phyloP scores from a whole-genome alignment of 2,113 vertebrate species.

The Suncus etruscus region DNA sequence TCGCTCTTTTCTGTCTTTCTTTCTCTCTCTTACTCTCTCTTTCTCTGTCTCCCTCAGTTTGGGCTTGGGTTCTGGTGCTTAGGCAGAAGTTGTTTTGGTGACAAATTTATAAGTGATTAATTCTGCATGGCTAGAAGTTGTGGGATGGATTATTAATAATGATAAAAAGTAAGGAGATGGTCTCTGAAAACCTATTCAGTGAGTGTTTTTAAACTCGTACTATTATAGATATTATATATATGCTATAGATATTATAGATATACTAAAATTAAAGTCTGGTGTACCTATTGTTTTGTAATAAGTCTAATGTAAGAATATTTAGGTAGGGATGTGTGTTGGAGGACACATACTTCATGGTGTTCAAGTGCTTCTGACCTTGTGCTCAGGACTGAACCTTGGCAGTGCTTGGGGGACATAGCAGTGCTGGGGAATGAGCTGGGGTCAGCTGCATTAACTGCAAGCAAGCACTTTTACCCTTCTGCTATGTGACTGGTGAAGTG shows the following conservation, averaged over 20 bases:
- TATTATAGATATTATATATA: neutral
- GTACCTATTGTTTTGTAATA: neutral
- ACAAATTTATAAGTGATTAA: neutral
- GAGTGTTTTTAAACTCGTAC: neutral
- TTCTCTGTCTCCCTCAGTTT: neutral
- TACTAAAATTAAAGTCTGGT: neutral
- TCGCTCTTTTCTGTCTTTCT: too few relatives aligned
- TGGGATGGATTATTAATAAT: constrained; percentile 31
- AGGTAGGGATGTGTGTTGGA: too few relatives aligned
- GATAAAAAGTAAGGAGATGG: constrained; percentile 9
- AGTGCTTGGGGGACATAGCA: too few relatives aligned
- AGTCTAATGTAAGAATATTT: too few relatives aligned
- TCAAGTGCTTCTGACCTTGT: too few relatives aligned
- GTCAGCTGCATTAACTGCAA: too few relatives aligned
- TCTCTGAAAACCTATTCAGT: constrained; percentile 48
- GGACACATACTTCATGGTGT: too few relatives aligned
- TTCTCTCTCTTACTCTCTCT: too few relatives aligned
- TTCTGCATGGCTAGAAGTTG: neutral
- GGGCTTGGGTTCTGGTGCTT: neutral
- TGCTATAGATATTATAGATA: too few relatives aligned
- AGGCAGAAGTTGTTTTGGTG: neutral
- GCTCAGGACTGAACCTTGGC: too few relatives aligned
- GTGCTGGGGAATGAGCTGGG: too few relatives aligned
- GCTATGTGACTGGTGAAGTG: constrained; percentile 56
- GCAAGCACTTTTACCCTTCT: too few relatives aligned